These are phyloP conservation scores for Drosophila seclusa DNA, from an alignment of 2,888 invertebrate species.

Conservation along the genomic window DNA sequence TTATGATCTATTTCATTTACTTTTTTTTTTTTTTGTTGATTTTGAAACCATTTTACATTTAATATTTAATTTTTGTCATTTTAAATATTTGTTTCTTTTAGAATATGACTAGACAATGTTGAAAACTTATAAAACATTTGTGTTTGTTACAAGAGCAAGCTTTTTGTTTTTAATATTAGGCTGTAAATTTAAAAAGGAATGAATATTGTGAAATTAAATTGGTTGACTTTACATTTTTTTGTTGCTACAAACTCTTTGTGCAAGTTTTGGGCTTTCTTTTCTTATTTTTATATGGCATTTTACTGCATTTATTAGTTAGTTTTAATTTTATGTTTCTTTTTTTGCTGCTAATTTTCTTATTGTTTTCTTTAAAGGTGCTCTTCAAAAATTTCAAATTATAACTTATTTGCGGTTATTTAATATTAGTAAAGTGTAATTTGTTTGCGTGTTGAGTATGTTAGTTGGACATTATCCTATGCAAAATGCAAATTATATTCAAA, in stretches of 20 bases:
- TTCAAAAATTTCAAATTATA: constrained; percentile 68
- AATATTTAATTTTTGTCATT: constrained; percentile 60
- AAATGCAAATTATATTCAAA: constrained; percentile 29
- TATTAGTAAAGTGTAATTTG: constrained; percentile 21
- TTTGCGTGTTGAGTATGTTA: constrained; percentile 8
- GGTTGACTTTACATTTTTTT: constrained; percentile 34
- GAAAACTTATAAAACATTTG: constrained; percentile 20
- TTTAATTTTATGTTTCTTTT: constrained; percentile 8
- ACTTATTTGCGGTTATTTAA: constrained; percentile 28
- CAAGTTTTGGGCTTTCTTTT: constrained; percentile 34
- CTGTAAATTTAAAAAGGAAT: constrained; percentile 18
- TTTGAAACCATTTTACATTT: constrained; percentile 77
- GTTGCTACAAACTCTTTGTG: constrained; percentile 51
- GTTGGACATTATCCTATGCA: constrained; percentile 16
- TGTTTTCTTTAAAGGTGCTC: constrained; percentile 79
- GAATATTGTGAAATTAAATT: constrained; percentile 31
- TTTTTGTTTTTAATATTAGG: constrained; percentile 7
- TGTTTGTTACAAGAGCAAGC: constrained; percentile 24
- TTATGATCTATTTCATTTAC: constrained; percentile 4
- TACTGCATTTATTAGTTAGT: constrained; percentile 41
- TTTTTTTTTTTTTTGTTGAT: constrained; percentile 53
- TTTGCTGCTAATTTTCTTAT: constrained; percentile 69
- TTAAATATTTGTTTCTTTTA: constrained; percentile 18
- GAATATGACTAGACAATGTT: constrained; percentile 32
- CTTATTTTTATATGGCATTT: constrained; percentile 56